phyloP scores from a whole-genome alignment of 2,888 invertebrate species.

The Drosophila ustulata region DNA sequence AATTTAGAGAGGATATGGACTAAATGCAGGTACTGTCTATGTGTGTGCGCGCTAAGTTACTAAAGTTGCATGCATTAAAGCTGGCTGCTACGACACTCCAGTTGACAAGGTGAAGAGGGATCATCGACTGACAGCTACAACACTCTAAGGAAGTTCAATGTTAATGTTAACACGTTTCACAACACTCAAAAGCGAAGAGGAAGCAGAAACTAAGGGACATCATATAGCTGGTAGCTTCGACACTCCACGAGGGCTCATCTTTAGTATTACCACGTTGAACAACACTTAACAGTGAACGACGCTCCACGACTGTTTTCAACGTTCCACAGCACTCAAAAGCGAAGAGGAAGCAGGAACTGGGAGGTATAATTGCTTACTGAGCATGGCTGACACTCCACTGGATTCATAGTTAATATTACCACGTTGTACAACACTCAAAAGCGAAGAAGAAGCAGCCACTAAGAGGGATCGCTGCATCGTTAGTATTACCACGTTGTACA shows the following conservation, averaged over 20 bases:
- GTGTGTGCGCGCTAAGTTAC: slow-evolving; percentile 3
- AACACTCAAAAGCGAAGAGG: slow-evolving; percentile 23
- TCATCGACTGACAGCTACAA: too few relatives aligned
- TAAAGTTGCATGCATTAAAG: slow-evolving; percentile 28
- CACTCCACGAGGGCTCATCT: neutral
- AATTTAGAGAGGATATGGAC: slow-evolving; percentile 34
- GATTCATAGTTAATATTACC: slow-evolving; percentile 19
- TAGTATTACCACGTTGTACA: slow-evolving; percentile 51
- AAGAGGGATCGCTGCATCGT: neutral
- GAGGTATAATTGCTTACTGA: neutral
- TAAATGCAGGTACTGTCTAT: slow-evolving; percentile 4
- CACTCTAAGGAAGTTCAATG: too few relatives aligned
- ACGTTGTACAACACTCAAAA: slow-evolving; percentile 65
- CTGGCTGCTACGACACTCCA: slow-evolving; percentile 14
- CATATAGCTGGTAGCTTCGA: slow-evolving; percentile 2
- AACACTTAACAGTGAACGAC: slow-evolving; percentile 47
- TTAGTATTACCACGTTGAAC: slow-evolving; percentile 49
- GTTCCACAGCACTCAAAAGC: slow-evolving; percentile 19
- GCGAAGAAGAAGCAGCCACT: neutral
- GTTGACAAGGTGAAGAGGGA: too few relatives aligned
- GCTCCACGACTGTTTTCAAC: too few relatives aligned
- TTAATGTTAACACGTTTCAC: neutral
- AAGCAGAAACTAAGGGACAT: neutral
- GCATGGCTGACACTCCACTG: slow-evolving; percentile 3
- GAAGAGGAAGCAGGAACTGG: neutral